A percentile compares a stretch with the other conserved stretches of the same genome.
These are phyloP conservation scores for Microplitis demolitor DNA, from an alignment of 1,140 invertebrate species.

Conservation along the genomic window DNA sequence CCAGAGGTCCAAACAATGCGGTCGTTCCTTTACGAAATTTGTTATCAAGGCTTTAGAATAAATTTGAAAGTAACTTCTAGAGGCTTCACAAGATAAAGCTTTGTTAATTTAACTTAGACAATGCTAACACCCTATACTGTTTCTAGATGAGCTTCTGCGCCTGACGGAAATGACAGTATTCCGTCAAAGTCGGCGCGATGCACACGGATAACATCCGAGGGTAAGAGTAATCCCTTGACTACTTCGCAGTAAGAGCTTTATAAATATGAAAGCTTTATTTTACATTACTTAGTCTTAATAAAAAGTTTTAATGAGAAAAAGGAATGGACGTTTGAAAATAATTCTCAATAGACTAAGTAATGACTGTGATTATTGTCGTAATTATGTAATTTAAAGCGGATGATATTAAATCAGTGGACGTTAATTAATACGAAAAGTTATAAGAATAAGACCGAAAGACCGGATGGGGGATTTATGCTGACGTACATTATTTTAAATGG, in stretches of 20 bases:
- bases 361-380: not conserved
- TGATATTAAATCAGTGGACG: not conserved
- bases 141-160: slow-evolving; percentile 21
- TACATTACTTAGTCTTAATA: too few species aligned
- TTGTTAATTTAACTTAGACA: not conserved
- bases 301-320: too few species aligned
- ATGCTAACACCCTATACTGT: not conserved
- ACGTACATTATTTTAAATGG: slow-evolving; percentile 2
- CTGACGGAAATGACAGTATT: slow-evolving; percentile 38
- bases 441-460: slow-evolving; percentile 12
- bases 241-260: not conserved
- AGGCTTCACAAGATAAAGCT: not conserved
- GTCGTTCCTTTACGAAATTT: slow-evolving; percentile 1
- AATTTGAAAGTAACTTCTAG: not conserved
- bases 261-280: too few species aligned
- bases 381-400: not conserved
- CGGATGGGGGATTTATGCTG: slow-evolving; percentile 10
- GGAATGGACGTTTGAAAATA: too few species aligned
- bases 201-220: slow-evolving; percentile 26
- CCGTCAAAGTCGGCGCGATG: slow-evolving; percentile 29
- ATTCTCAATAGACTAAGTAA: not conserved
- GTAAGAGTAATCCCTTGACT: slow-evolving; percentile 5
- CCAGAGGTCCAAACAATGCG: slow-evolving; percentile 1
- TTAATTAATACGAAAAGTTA: slow-evolving; percentile 3
- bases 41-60: slow-evolving; percentile 1